These are phyloP conservation scores for Pseudorhiza aurosa DNA, from an alignment of 30 jellyfish, hydroid and myxozoan genomes.

Conservation along the genomic window DNA sequence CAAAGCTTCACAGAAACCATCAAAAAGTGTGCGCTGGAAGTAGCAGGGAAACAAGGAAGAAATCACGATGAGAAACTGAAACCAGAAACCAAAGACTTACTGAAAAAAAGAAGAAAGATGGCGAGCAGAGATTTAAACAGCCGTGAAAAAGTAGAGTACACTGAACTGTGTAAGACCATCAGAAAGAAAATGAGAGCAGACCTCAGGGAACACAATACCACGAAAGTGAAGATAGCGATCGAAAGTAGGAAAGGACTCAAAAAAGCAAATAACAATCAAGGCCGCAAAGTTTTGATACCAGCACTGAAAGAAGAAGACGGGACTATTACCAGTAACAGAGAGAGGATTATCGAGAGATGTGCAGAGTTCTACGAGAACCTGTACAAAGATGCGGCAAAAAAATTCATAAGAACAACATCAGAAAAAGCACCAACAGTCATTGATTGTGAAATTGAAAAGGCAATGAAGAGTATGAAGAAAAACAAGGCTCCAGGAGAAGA, in stretches of 20 bases:
- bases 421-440: constrained; percentile 45
- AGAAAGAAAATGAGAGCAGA: constrained; percentile 42
- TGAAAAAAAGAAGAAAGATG: constrained; percentile 22
- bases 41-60: constrained; percentile 46
- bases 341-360: constrained; percentile 52
- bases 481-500: constrained; percentile 27
- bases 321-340: constrained; percentile 41
- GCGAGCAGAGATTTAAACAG: constrained; percentile 12
- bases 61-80: constrained; percentile 32
- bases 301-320: constrained; percentile 49
- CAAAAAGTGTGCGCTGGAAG: constrained; percentile 43
- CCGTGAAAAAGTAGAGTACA: constrained; percentile 13
- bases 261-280: constrained; percentile 18
- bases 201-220: constrained; percentile 51
- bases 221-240: constrained; percentile 45
- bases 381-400: constrained; percentile 25
- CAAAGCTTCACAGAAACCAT: constrained; percentile 35
- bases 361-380: constrained; percentile 33
- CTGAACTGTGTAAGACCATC: constrained; percentile 41
- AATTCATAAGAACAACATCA: constrained; percentile 14
- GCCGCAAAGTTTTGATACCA: constrained; percentile 45
- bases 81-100: constrained; percentile 46
- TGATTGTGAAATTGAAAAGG: constrained; percentile 31
- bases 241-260: constrained; percentile 39
- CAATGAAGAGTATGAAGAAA: constrained; percentile 23